These are phyloP conservation scores for Baronia brevicornis DNA, from an alignment of 2,888 invertebrate species.

Conservation along the genomic window DNA sequence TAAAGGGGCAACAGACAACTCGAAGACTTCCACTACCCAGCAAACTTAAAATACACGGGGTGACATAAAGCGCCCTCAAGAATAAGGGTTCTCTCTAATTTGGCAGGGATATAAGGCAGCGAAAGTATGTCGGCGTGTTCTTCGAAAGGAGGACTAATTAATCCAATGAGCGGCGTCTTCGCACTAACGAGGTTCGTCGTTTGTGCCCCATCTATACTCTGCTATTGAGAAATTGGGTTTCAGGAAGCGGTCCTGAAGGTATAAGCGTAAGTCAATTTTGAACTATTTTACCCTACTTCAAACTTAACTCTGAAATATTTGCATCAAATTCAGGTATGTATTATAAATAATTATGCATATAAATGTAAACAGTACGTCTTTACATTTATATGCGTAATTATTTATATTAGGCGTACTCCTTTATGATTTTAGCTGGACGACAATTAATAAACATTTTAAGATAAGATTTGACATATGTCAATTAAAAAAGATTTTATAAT, in stretches of 20 bases:
- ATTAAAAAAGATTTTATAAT: no score
- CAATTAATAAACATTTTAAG: no score
- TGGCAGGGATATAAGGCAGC: conserved; percentile 21
- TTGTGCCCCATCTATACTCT: conserved; percentile 44
- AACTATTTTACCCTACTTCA: no score
- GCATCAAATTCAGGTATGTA: no score
- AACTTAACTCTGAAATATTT: background rate
- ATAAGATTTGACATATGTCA: no score
- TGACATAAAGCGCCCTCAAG: conserved; percentile 44
- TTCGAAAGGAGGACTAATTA: conserved; percentile 62
- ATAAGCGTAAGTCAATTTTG: conserved; percentile 7
- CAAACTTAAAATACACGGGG: conserved; percentile 54
- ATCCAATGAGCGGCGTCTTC: conserved; percentile 67
- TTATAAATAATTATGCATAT: no score
- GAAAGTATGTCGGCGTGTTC: conserved; percentile 36
- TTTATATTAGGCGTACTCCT: no score
- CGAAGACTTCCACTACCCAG: conserved; percentile 33
- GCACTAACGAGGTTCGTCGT: conserved; percentile 65
- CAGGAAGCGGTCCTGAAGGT: conserved; percentile 39
- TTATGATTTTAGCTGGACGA: no score
- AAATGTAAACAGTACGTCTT: no score
- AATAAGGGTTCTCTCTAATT: conserved; percentile 41
- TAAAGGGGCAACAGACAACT: conserved; percentile 41
- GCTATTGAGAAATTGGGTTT: conserved; percentile 51
- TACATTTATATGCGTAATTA: no score